A percentile compares a stretch with the other conserved stretches of the same genome.
Evolutionary conservation across 2,797 vertebrate species (phyloP).

Genomic region (Kryptolebias ocellatus): DNA sequence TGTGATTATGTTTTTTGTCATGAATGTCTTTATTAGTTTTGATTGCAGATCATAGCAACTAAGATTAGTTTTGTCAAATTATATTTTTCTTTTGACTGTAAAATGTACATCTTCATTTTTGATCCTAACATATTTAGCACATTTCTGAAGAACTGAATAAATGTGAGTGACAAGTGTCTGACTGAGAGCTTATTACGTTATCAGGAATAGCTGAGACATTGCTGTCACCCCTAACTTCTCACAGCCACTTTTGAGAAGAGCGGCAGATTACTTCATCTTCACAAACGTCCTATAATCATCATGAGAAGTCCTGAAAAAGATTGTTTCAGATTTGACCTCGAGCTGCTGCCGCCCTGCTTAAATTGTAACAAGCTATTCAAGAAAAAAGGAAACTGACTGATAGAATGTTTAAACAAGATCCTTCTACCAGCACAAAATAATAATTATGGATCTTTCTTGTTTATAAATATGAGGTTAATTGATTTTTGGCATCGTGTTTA

Average conservation of each 20-base stretch:
- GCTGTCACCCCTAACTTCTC: not conserved
- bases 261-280: not conserved
- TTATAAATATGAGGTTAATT: conserved; percentile 35
- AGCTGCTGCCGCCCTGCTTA: not conserved
- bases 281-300: not conserved
- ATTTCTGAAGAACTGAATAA: no score
- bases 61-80: not conserved
- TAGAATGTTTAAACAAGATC: conserved; percentile 34
- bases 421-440: conserved; percentile 52
- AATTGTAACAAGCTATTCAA: not conserved
- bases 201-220: not conserved
- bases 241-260: not conserved
- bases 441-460: conserved; percentile 22
- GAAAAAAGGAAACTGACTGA: conserved; percentile 14
- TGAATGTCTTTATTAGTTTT: not conserved
- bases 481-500: conserved; percentile 35
- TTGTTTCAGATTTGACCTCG: conserved; percentile 17
- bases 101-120: not conserved
- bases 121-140: not conserved
- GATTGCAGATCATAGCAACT: not conserved
- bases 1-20: not conserved
- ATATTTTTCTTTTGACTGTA: not conserved
- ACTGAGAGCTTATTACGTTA: not conserved
- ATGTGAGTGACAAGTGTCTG: not conserved
- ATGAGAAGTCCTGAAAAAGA: conserved; percentile 18